These are phyloP conservation scores for Oreochromis spilurus DNA, from an alignment of 2,113 vertebrate genomes.

Conservation along the genomic window DNA sequence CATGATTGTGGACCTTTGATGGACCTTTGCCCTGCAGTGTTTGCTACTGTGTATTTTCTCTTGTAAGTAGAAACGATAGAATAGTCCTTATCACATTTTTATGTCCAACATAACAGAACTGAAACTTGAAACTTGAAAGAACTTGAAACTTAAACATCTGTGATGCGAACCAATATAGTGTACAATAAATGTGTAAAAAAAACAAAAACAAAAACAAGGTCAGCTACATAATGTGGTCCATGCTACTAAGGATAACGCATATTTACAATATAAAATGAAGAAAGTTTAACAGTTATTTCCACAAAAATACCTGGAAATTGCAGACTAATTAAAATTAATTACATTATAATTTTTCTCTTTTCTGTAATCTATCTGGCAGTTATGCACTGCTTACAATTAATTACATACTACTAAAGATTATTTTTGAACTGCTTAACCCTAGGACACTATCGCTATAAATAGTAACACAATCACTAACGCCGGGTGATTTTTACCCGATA, in stretches of 20 bases:
- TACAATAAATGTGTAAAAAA: neutral
- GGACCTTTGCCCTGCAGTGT: neutral
- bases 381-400: neutral
- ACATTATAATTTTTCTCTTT: neutral
- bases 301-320: neutral
- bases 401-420: neutral
- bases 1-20: neutral
- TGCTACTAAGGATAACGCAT: neutral
- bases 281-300: neutral
- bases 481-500: too few species aligned
- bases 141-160: neutral
- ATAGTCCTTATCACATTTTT: neutral
- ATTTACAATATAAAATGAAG: neutral
- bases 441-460: too few species aligned
- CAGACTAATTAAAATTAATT: neutral
- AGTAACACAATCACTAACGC: too few species aligned
- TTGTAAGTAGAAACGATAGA: neutral
- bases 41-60: neutral
- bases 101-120: neutral
- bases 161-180: rapidly evolving
- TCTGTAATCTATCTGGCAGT: neutral
- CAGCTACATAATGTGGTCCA: neutral
- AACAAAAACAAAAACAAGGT: neutral
- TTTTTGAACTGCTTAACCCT: neutral
- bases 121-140: neutral